Evolutionary conservation across 1,140 invertebrate genomes (phyloP), one percentile per base, ranked within the genome.

Genomic region (Lerema accius): DNA sequence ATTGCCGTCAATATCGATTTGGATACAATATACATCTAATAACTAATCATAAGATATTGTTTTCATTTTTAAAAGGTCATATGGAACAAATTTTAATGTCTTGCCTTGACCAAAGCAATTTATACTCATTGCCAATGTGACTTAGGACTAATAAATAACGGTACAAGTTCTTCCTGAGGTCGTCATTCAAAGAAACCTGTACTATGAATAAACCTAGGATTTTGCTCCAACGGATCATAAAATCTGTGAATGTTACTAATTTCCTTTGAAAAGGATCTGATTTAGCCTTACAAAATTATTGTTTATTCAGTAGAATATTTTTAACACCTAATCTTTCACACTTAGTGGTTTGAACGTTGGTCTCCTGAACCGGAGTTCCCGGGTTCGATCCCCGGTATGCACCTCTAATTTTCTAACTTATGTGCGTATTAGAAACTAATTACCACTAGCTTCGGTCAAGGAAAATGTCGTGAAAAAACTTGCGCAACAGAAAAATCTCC

Each of bases 141-240:
- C 13, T 39, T 6, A 1, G 17, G 26, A 16, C 35, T 49, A 60
- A 68, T 70, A 70, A 76, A 76, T 76, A 63, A 76, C 64, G 15
- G 48, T 28, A 35, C 59, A 53, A 37, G 53, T 58, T 61, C 40
- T 53, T 46, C 43, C 61, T 70, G 49, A 64, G 63, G 73, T 71
- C 65, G 65, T 76, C 71, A 73, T 73, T 69, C 55, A 63, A 19
- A 56, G 42, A 69, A 45, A 69, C 62, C 62, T 51, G 55, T 66
- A 67, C 73, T 66, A 67, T 59, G 63, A 59, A 70, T 67, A 67
- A 45, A 64, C 60, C 42, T 39, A 46, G 46, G 63, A 65, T 49
- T 69, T 69, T 64, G 42, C 61, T 63, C 55, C 61, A 63, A 68
- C 65, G 68, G 60, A n/a, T 14, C 67, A 67, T 71, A 71, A 74